These are phyloP conservation scores for Butorides virescens DNA, from an alignment of 2,113 vertebrate species.

Conservation along the genomic window DNA sequence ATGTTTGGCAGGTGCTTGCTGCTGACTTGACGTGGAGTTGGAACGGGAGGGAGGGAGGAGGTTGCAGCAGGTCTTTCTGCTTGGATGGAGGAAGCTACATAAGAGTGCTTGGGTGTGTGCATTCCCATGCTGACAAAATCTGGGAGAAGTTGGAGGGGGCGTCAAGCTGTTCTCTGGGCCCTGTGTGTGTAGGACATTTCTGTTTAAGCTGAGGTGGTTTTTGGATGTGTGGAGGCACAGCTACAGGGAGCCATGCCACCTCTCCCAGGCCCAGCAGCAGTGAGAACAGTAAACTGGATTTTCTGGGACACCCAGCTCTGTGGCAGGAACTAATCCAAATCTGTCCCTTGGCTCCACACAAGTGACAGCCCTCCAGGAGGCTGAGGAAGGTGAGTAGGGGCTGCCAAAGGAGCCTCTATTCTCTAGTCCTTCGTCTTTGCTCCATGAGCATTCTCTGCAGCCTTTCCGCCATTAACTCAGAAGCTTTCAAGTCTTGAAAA, in stretches of 20 bases:
- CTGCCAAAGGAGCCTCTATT: background rate
- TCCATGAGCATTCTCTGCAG: background rate
- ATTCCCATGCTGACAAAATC: background rate
- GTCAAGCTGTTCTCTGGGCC: background rate
- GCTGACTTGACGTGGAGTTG: background rate
- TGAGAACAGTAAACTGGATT: background rate
- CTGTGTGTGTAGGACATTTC: background rate
- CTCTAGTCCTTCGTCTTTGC: background rate
- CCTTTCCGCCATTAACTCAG: background rate
- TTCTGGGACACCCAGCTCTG: background rate
- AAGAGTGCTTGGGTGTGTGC: background rate
- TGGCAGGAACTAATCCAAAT: background rate
- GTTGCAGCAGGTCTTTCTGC: background rate
- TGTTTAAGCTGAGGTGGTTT: background rate
- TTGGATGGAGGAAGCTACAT: background rate
- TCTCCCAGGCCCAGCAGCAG: background rate
- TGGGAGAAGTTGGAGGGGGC: background rate
- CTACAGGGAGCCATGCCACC: background rate
- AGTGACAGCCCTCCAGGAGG: background rate
- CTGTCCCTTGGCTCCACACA: background rate
- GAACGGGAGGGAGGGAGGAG: background rate
- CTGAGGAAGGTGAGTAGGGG: background rate
- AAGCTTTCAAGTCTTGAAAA: slow-evolving; percentile 20
- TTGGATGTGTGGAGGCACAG: background rate
- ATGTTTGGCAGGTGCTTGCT: background rate